Evolutionary conservation across 2,797 vertebrate genomes (phyloP).

Genomic region (Bradypodion pumilum): DNA sequence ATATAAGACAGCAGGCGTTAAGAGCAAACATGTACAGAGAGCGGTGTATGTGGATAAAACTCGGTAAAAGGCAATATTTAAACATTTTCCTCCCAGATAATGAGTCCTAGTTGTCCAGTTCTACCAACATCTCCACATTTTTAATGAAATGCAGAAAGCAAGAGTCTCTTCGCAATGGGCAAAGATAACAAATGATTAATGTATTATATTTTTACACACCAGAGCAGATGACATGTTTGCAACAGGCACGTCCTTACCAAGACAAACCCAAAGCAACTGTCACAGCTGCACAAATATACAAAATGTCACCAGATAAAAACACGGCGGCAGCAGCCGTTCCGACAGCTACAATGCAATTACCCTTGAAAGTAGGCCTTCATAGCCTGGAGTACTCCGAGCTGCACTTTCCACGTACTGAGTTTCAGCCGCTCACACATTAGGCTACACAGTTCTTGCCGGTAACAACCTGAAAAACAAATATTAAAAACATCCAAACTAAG

Average conservation of each 20-base stretch:
- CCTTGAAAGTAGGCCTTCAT: conserved; percentile 93
- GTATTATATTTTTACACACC: no score
- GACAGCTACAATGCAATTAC: conserved; percentile 71
- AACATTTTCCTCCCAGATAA: not conserved
- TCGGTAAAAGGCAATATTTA: not conserved
- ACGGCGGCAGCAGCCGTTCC: not conserved
- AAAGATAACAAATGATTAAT: no score
- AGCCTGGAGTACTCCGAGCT: conserved; percentile 89
- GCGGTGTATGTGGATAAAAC: no score
- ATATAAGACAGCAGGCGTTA: no score
- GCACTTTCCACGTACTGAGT: conserved; percentile 95
- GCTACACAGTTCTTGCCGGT: conserved; percentile 87
- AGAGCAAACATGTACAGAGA: no score
- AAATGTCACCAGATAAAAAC: conserved; percentile 11
- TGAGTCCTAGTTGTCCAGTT: not conserved
- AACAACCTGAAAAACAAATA: conserved; percentile 77
- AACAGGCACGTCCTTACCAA: not conserved
- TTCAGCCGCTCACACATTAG: conserved; percentile 92
- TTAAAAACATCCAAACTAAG: not conserved
- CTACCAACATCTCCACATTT: not conserved
- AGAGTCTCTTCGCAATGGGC: not conserved
- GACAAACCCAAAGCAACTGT: not conserved
- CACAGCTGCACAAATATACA: not conserved
- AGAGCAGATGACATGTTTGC: not conserved
- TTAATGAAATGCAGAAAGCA: not conserved